Base-by-base conservation (phyloP, 2,113 vertebrate genomes). In the Cavia porcellus region DNA sequence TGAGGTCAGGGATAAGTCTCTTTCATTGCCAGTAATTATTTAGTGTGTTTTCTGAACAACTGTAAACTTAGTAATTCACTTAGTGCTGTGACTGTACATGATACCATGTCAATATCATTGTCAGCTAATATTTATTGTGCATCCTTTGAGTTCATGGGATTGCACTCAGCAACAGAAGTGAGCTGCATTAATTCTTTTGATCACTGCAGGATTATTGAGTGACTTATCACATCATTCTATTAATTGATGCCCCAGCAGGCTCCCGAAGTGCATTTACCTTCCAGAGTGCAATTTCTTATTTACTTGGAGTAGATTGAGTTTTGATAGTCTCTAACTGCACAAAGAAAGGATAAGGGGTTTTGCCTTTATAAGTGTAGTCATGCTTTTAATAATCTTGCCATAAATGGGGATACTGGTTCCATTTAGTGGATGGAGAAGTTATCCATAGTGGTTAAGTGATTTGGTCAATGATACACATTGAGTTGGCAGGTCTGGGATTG, bases 11-110 rank as follows among this genome's bases (percentile, higher is more conserved):
- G 70, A 70, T 70, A 83, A 68, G 77, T 66, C 92, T 92, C 72
- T 86, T 92, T 97, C 62, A 92, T 95, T 96, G 84, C 86, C 74
- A 62, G 82, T 96, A 86, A 96, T 95, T 86, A 94, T 92, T 97
- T 94, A 80, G 61, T 61, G 90, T 32, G 81, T 95, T 96, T 97
- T 95, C 92, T 94, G 87, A 94, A 95, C 82, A 88, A 42, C 28
- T 47, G 55, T 96, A 94, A 94, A 95, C 77, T 94, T 81, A 20
- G 30, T 94, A 97, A 97, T 97, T 97, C 96, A 97, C 96, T 98
- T 86, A 96, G 88, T 86, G 86, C 70, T 91, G 45, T 95, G 93
- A 79, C 89, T 97, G 45, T 94, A 94, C 93, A 92, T 8, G 7
- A 59, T 70, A 47, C 38, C 68, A 92, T 83, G 92, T 97, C 97